Percentiles rank a stretch among this genome's conserved stretches.
Conservation (phyloP, 1,140 invertebrate species). For the Homarus americanus region DNA sequence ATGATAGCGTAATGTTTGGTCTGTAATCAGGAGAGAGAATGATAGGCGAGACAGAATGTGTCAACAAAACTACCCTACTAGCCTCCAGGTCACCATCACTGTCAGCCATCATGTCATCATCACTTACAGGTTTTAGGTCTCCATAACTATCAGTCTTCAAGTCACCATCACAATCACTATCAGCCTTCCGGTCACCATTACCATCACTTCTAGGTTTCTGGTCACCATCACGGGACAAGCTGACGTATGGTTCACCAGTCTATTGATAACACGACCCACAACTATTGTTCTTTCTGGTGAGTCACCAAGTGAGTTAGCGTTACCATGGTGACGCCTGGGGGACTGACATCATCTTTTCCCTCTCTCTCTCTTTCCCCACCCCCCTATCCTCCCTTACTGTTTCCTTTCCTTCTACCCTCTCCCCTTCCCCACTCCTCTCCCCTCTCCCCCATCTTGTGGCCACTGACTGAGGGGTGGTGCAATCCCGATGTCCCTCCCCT, state of each 20-base stretch:
- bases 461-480: no score
- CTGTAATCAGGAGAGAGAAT: no score
- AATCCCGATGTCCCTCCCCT: no score
- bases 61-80: neutral
- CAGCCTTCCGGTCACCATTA: neutral
- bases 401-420: neutral
- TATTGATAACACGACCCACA: neutral
- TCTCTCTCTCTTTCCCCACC: neutral
- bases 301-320: constrained; percentile 48
- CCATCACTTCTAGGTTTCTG: neutral
- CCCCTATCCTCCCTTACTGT: neutral
- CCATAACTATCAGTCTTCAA: neutral
- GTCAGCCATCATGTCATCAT: no score
- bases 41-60: no score
- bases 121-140: neutral
- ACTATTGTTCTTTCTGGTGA: constrained; percentile 55
- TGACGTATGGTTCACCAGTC: neutral
- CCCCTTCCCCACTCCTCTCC: neutral
- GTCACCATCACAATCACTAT: constrained; percentile 13
- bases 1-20: no score
- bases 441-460: neutral
- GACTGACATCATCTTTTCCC: neutral
- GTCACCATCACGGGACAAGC: no score
- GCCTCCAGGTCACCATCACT: neutral
- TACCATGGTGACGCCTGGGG: constrained; percentile 32